Base-by-base conservation (phyloP, 2,888 invertebrate genomes). In the Anaspis maculata region DNA sequence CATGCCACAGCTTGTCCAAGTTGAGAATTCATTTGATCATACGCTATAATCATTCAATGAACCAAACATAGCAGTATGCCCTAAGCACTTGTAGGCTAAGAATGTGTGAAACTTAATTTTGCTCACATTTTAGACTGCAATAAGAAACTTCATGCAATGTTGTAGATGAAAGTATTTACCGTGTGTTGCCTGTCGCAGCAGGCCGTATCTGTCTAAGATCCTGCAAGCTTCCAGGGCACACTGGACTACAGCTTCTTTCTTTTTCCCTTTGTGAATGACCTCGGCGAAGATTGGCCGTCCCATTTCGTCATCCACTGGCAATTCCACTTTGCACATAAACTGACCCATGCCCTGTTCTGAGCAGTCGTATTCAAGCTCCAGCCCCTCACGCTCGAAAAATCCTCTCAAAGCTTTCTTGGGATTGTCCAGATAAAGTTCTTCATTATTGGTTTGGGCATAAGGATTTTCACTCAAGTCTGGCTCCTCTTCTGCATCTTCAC, bases 141-240 rank as follows among this genome's bases (percentile, higher is more conserved):
- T n/a, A n/a, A n/a, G n/a, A n/a, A n/a, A n/a, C n/a, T n/a, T n/a
- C n/a, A n/a, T n/a, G n/a, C 7, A 27, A 22, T 14, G 7, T 19
- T 19, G 5, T 19, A 19, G 19, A n/a, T n/a, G n/a, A n/a, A n/a
- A n/a, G 19, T 27, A 42, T 59, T 66, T 56, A 86, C 88, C 90
- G 59, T 92, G 91, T 52, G 77, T 83, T 0, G 92, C 79, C 62
- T 90, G 87, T 10, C 92, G 64, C 35, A 97, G 68, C 10, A 94
- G 70, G 0, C 92, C 94, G 37, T 86, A 79, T 21, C 86, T 71
- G 62, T 98, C 96, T 4, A 98, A 70, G 22, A 91, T 77, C 45
- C 90, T 69, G 58, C 97, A 98, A 0, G 96, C 96, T 65, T 97
- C 95, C 30, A 97, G 59, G 0, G 97, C 95, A 62, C 95, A 94